These are phyloP conservation scores for Tetranychus cinnabarinus DNA, from an alignment of 1,140 invertebrate genomes.

Conservation along the genomic window DNA sequence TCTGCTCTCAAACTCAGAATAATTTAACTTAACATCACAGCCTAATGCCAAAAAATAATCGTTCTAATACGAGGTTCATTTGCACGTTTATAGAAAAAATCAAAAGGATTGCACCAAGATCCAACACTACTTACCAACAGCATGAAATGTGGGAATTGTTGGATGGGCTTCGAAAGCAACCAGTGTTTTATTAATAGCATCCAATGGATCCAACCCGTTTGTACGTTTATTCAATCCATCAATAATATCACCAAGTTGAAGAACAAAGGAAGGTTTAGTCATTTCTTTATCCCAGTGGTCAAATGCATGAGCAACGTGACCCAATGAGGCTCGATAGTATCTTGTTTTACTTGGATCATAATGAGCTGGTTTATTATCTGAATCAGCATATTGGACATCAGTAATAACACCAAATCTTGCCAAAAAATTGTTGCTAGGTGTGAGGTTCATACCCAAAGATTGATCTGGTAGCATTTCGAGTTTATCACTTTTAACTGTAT, in stretches of 20 bases:
- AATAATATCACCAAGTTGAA: constrained; percentile 23
- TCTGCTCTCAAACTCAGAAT: too few species aligned
- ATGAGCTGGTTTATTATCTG: constrained; percentile 16
- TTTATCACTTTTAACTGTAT: too few species aligned
- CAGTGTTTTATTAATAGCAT: constrained; percentile 6
- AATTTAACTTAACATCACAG: too few species aligned
- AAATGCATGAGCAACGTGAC: constrained; percentile 17
- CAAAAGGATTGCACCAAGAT: too few species aligned
- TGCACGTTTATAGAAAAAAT: too few species aligned
- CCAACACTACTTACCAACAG: constrained; percentile 8
- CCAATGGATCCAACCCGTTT: constrained; percentile 5
- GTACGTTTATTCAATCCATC: constrained; percentile 17
- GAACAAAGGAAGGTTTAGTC: constrained; percentile 12
- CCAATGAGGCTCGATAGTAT: constrained; percentile 19
- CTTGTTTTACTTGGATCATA: constrained; percentile 17
- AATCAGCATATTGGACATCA: constrained; percentile 23
- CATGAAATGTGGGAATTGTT: constrained; percentile 17
- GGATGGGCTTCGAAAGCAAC: constrained; percentile 12
- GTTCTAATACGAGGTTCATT: too few species aligned
- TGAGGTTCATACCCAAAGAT: too few species aligned
- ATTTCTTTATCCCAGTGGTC: constrained; percentile 16
- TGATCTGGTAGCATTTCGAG: too few species aligned
- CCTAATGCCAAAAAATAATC: too few species aligned
- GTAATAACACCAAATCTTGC: constrained; percentile 20
- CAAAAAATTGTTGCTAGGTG: background rate